Conservation (phyloP, 2,797 vertebrate species). For the Neopelma chrysocephalum region DNA sequence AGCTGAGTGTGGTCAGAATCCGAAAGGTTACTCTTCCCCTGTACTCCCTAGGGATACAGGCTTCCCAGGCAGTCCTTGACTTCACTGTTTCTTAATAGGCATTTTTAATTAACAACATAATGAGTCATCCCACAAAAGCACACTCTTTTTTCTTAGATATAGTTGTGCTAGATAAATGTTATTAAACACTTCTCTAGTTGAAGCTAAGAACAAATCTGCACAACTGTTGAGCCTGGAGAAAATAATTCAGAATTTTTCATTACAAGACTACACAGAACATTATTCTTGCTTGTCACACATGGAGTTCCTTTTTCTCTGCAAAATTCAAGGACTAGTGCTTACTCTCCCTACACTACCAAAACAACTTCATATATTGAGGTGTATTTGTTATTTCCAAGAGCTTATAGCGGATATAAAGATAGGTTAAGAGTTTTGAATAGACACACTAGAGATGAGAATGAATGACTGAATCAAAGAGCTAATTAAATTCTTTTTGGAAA, state of each 20-base stretch:
- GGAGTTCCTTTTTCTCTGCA: neutral
- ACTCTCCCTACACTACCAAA: neutral
- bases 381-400: neutral
- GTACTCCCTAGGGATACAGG: neutral
- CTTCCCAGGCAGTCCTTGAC: neutral
- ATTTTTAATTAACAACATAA: neutral
- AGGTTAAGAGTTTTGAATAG: neutral
- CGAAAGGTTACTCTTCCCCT: neutral
- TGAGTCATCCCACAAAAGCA: neutral
- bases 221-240: neutral
- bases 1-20: neutral
- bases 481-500: constrained; percentile 43
- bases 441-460: neutral
- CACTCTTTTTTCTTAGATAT: neutral
- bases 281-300: neutral
- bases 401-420: neutral
- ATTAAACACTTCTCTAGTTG: neutral
- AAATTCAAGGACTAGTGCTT: neutral
- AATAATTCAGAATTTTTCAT: neutral
- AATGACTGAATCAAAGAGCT: constrained; percentile 28
- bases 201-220: neutral
- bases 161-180: neutral
- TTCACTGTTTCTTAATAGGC: neutral
- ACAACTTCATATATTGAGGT: neutral
- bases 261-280: neutral